Evolutionary conservation across 2,113 vertebrate species (phyloP), one percentile per base, ranked within the genome.

Genomic region (Ranitomeya imitator): DNA sequence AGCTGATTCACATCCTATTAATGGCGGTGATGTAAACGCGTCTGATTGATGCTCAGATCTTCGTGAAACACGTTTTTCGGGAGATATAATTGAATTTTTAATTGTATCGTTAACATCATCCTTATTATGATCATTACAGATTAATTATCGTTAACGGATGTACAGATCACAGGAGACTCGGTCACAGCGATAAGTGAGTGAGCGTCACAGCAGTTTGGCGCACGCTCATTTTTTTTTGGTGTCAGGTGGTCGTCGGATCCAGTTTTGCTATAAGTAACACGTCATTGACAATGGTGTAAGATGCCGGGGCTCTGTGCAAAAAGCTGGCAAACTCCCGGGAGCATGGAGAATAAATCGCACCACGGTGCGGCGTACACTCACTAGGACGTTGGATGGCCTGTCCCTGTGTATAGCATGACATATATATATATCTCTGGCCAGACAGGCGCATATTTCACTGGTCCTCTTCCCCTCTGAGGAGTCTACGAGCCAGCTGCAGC

Each of bases 331-430:
- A 80, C 23, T 87, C 85, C 54, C n/a, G 16, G 51, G 65, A 57
- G 78, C 69, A 55, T 81, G 52, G 14, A 63, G 69, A 86, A 74
- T 82, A 88, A 88, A 88, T 88, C 67, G 73, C 37, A 69, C 15
- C 37, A 21, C 67, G 69, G 77, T 86, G 37, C 52, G n/a, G 63
- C 67, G 80, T 87, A 13, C 78, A 80, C 51, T 60, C 65, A 37
- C 63, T 83, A 61, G 85, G 85, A 37, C 21, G 79, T 86, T 52
- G 79, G 60, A 79, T 79, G 69, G 76, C 85, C 73, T 83, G 74
- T 52, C 59, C 77, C 55, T 77, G n/a, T 67, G 23, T 73, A 59
- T 81, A 71, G 78, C 54, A 77, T 83, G 59, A 77, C 61, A 83
- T 61, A 65, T 18, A 73, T 18, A 73, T 76, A 83, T 77, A 26